These are phyloP conservation scores for Oryzaephilus surinamensis DNA, from an alignment of 1,140 invertebrate genomes.

Conservation along the genomic window DNA sequence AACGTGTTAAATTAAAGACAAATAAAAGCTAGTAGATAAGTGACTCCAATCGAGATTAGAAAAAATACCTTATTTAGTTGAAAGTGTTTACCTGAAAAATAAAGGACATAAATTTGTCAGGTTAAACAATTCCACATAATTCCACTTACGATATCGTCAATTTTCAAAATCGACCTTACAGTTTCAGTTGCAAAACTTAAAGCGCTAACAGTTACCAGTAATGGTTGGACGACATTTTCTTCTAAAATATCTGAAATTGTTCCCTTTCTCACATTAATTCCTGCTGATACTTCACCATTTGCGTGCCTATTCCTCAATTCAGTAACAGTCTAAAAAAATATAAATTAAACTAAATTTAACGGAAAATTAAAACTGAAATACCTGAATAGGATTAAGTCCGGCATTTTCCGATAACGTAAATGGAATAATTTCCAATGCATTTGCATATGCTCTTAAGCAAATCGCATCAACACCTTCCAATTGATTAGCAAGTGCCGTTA, in stretches of 20 bases:
- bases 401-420: constrained; percentile 99
- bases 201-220: constrained; percentile 89
- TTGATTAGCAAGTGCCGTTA: constrained; percentile 74
- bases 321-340: constrained; percentile 70
- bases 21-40: constrained; percentile 11
- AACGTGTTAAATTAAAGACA: no score
- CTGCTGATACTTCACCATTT: constrained; percentile 66
- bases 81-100: constrained; percentile 38
- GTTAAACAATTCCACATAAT: background rate
- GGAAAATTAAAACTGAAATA: constrained; percentile 5
- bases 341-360: background rate
- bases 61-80: constrained; percentile 25
- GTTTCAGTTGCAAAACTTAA: constrained; percentile 94
- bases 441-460: constrained; percentile 88
- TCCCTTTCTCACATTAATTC: constrained; percentile 96
- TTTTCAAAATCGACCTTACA: constrained; percentile 95
- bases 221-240: constrained; percentile 95
- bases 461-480: constrained; percentile 89
- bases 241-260: constrained; percentile 92
- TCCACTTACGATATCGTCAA: constrained; percentile 86
- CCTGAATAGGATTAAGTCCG: constrained; percentile 88
- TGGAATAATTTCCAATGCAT: constrained; percentile 94
- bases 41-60: no score
- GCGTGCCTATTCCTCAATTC: constrained; percentile 93
- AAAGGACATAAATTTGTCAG: constrained; percentile 8